Evolutionary conservation across 1,140 invertebrate species (phyloP).

Genomic region (Eriocheir sinensis): DNA sequence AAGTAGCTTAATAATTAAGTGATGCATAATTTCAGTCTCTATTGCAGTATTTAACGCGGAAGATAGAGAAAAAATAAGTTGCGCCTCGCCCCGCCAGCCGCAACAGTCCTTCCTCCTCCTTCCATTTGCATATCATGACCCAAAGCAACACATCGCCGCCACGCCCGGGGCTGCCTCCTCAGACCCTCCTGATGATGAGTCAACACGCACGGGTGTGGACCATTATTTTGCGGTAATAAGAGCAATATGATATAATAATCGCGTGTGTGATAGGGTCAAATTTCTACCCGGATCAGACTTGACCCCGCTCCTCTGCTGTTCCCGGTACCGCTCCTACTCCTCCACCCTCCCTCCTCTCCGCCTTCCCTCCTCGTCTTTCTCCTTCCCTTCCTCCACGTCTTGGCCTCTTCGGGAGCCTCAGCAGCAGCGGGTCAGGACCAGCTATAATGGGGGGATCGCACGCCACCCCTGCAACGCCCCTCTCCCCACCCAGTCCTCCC

Average conservation of each 20-base stretch:
- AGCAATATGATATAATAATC: conserved; percentile 26
- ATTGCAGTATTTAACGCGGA: no score
- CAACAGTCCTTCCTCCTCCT: not conserved
- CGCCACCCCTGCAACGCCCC: conserved; percentile 24
- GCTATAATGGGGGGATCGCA: conserved; percentile 39
- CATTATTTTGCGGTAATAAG: not conserved
- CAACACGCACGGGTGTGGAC: not conserved
- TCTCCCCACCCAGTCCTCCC: not conserved
- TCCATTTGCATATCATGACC: not conserved
- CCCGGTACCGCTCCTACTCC: not conserved
- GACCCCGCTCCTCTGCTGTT: not conserved
- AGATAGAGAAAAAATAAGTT: no score
- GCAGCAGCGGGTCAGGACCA: not conserved
- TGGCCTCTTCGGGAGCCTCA: conserved; percentile 26
- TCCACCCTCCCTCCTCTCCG: no score
- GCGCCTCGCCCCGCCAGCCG: not conserved
- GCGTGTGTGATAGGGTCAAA: conserved; percentile 1
- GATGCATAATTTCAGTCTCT: no score
- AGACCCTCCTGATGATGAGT: not conserved
- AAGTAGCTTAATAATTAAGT: no score
- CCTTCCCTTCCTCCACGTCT: not conserved
- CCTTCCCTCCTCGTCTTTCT: not conserved
- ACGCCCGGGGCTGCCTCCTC: not conserved
- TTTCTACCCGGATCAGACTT: conserved; percentile 14
- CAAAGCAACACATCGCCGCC: not conserved